phyloP scores from a whole-genome alignment of 2,797 vertebrate species.

The Semaprochilodus insignis region DNA sequence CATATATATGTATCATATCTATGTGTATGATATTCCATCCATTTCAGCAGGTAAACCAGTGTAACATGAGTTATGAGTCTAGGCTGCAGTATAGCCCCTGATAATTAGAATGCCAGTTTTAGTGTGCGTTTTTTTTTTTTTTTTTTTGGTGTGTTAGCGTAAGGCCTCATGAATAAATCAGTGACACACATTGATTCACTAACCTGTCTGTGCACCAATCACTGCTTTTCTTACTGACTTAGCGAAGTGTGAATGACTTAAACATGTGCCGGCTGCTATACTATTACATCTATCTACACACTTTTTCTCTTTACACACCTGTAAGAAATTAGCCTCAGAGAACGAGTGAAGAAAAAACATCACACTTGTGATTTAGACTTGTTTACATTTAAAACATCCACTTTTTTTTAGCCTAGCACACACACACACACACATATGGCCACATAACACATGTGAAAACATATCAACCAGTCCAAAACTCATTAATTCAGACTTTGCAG shows the following conservation, averaged over 20 bases:
- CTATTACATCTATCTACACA: conserved; percentile 15
- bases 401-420: conserved; percentile 2
- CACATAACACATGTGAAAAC: conserved; percentile 16
- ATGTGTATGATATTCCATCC: too few species aligned
- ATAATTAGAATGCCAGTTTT: conserved; percentile 11
- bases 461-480: neutral
- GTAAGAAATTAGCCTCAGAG: conserved; percentile 13
- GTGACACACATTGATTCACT: conserved; percentile 5
- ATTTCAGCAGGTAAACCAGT: too few species aligned
- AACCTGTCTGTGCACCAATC: conserved; percentile 23
- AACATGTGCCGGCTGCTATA: conserved; percentile 24
- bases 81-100: neutral
- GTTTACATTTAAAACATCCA: conserved; percentile 33
- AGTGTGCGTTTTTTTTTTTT: conserved; percentile 34
- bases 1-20: too few species aligned
- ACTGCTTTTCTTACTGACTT: conserved; percentile 10
- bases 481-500: conserved; percentile 6
- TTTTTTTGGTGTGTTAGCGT: conserved; percentile 24
- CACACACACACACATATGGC: neutral
- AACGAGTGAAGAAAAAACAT: conserved; percentile 20
- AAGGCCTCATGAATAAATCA: conserved; percentile 42
- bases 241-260: conserved; percentile 19
- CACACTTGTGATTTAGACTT: conserved; percentile 24
- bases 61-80: neutral
- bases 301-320: conserved; percentile 26